Evolutionary conservation across 2,113 vertebrate genomes (phyloP).

Genomic region (Aix galericulata): DNA sequence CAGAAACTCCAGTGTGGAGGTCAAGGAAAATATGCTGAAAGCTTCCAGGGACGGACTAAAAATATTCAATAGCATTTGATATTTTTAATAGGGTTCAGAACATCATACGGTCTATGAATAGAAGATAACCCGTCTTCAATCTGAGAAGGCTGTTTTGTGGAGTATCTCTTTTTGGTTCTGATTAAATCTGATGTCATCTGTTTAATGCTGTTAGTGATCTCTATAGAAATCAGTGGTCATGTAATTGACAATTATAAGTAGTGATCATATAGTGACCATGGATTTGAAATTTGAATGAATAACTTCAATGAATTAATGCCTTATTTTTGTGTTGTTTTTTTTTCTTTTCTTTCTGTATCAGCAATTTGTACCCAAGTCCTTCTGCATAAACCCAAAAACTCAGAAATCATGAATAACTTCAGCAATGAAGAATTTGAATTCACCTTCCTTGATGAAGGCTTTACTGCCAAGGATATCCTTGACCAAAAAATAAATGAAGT

Average conservation of each 20-base stretch:
- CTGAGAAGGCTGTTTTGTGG: slow-evolving; percentile 79
- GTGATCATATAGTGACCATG: background rate
- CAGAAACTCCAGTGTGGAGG: background rate
- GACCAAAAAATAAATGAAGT: slow-evolving; percentile 97
- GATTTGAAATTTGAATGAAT: background rate
- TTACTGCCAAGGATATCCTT: slow-evolving; percentile 91
- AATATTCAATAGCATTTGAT: background rate
- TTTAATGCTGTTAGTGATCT: slow-evolving; percentile 59
- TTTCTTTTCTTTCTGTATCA: background rate
- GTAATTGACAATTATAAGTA: background rate
- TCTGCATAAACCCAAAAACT: background rate
- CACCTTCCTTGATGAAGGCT: slow-evolving; percentile 93
- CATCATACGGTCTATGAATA: slow-evolving; percentile 67
- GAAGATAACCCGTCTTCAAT: slow-evolving; percentile 76
- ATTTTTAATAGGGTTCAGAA: slow-evolving; percentile 65
- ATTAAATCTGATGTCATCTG: slow-evolving; percentile 65
- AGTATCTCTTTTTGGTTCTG: slow-evolving; percentile 73
- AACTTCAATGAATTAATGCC: background rate
- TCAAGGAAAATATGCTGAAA: background rate
- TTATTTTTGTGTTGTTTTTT: background rate
- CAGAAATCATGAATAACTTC: slow-evolving; percentile 81
- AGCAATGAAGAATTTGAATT: slow-evolving; percentile 83
- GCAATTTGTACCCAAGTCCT: slow-evolving; percentile 67
- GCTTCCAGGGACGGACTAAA: background rate
- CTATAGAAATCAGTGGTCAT: background rate